phyloP scores from a whole-genome alignment of 2,888 invertebrate genomes.

The Rotaria magnacalcarata region DNA sequence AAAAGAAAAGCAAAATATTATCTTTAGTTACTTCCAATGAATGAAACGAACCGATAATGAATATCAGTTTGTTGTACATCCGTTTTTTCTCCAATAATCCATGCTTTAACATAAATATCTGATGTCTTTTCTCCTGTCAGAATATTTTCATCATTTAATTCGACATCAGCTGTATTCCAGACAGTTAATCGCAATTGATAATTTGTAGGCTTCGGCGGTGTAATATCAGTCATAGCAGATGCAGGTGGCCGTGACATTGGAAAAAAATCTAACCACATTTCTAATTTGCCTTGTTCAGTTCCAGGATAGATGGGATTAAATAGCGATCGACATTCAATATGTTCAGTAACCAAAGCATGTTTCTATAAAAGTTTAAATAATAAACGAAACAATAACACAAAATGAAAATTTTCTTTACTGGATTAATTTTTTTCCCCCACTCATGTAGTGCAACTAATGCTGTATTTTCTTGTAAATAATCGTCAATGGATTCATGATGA shows the following conservation, averaged over 20 bases:
- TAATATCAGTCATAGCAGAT: conserved; percentile 70
- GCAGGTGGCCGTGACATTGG: conserved; percentile 76
- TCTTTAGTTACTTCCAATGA: no score
- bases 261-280: conserved; percentile 93
- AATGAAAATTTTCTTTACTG: neutral
- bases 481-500: conserved; percentile 36
- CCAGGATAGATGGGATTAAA: conserved; percentile 60
- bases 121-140: conserved; percentile 87
- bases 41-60: conserved; percentile 49
- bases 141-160: conserved; percentile 83
- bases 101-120: conserved; percentile 85
- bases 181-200: conserved; percentile 81
- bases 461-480: conserved; percentile 56
- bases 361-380: conserved; percentile 65
- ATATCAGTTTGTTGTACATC: conserved; percentile 51
- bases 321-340: conserved; percentile 60
- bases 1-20: no score
- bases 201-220: conserved; percentile 67
- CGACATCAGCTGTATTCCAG: conserved; percentile 89
- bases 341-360: conserved; percentile 67
- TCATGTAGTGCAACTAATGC: conserved; percentile 60
- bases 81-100: conserved; percentile 53
- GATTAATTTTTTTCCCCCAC: conserved; percentile 64
- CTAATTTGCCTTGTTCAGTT: conserved; percentile 71
- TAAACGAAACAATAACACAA: conserved; percentile 51